These are phyloP conservation scores for Enteromius radiatus DNA, from an alignment of 2,797 vertebrate species.

Conservation along the genomic window DNA sequence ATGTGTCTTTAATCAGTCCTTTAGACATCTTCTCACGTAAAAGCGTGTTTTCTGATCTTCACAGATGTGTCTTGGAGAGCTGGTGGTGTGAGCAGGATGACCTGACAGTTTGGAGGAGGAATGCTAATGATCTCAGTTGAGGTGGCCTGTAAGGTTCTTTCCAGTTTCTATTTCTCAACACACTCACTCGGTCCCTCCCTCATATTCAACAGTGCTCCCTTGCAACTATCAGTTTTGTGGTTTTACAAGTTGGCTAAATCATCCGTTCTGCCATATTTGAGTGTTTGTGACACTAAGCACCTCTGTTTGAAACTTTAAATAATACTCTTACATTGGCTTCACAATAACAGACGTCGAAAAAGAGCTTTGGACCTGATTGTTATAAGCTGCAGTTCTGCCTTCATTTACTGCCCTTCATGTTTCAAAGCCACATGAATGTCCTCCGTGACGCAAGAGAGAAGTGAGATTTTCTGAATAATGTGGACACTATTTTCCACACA, in stretches of 20 bases:
- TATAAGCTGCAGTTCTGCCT: not conserved
- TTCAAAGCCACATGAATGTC: not conserved
- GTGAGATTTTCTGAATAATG: not conserved
- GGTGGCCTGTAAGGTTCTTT: slow-evolving; percentile 8
- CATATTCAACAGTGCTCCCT: not conserved
- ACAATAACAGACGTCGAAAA: not conserved
- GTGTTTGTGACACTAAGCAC: not conserved
- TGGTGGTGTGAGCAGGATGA: not conserved
- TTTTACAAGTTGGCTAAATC: slow-evolving; percentile 7
- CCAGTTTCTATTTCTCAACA: slow-evolving; percentile 4
- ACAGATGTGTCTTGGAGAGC: not conserved
- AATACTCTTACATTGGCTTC: not conserved
- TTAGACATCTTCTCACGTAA: not conserved
- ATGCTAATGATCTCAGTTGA: not conserved
- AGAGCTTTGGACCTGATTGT: not conserved
- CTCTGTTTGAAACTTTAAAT: not conserved
- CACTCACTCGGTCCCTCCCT: not conserved
- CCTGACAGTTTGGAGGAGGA: slow-evolving; percentile 1
- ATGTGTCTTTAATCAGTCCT: slow-evolving; percentile 4
- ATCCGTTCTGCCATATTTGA: not conserved
- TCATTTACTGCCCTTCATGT: not conserved
- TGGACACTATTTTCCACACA: not conserved
- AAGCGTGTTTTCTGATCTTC: not conserved
- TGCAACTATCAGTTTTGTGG: slow-evolving; percentile 10
- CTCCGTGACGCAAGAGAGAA: not conserved